Base-by-base conservation (phyloP, 2,797 vertebrate genomes). In the Manis javanica region DNA sequence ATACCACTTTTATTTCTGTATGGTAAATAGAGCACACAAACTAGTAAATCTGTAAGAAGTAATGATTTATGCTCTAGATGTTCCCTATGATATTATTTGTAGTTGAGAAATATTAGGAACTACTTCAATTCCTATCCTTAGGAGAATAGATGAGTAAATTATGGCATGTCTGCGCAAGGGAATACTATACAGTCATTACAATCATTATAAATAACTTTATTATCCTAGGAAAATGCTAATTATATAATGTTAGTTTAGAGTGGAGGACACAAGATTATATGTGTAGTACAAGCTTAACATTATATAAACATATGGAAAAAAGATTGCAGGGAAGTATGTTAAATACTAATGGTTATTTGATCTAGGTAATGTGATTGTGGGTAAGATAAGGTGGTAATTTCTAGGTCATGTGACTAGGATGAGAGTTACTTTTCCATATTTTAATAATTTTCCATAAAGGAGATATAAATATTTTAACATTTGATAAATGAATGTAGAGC, bases 151-250 rank as follows among this genome's bases (percentile, higher is more conserved):
- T 82, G 55, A 87, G 21, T 83, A 51, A 74, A 95, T 82, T 69
- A 83, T 12, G 23, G 31, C 39, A 24, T 61, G 90, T 13, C 16
- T 77, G 66, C 15, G 64, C 4, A 29, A 85, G 12, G 37, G 24
- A 92, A 53, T 94, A 78, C 90, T 83, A 59, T 74, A 18, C 63
- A 39, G 18, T 42, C 24, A 74, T 42, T 66, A 90, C 90, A 66
- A 97, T n/a, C 46, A 78, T 75, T 93, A 34, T 71, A 87, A 94
- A 53, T 82, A 94, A 75, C 18, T 69, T 79, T 69, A 78, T n/a
- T 77, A 18, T 87, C 11, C 72, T 81, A 77, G 49, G 39, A 90
- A 95, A 81, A 63, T n/a, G 19, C 6, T 92, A 74, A 42, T 74
- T 19, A 75, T 77, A 21, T 9, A 23, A 2, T 94, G 26, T 68